Conservation (phyloP, 2,113 vertebrate species). For the Gallinago undulata region DNA sequence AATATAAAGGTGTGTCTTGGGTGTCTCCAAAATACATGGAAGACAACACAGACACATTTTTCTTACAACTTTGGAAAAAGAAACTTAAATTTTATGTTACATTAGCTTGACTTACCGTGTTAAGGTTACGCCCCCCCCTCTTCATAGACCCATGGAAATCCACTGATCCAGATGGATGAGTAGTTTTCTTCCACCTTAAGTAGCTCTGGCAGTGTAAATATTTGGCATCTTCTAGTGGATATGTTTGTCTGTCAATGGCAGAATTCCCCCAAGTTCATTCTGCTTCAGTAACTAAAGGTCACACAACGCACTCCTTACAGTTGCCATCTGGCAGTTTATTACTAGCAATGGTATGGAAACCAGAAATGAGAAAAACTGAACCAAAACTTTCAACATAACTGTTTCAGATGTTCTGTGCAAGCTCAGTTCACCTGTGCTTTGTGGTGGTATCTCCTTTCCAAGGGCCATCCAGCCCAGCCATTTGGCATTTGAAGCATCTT, state of each 20-base stretch:
- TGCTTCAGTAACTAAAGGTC: constrained; percentile 1
- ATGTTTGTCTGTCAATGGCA: neutral
- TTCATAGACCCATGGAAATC: neutral
- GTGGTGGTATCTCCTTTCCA: neutral
- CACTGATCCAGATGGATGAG: neutral
- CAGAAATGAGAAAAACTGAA: neutral
- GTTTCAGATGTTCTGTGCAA: neutral
- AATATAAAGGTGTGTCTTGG: neutral
- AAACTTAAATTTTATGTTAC: neutral
- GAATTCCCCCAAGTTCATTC: neutral
- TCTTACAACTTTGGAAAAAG: neutral
- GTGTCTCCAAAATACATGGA: neutral
- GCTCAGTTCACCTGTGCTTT: neutral
- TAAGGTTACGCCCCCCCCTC: neutral
- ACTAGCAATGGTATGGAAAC: neutral
- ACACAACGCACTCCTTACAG: neutral
- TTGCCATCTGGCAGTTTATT: constrained; percentile 4
- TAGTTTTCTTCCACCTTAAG: neutral
- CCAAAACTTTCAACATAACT: neutral
- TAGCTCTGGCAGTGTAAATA: neutral
- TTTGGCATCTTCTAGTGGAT: neutral
- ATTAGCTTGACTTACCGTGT: neutral
- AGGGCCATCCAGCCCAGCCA: too few relatives aligned
- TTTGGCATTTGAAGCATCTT: neutral
- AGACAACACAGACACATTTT: neutral